These are phyloP conservation scores for Artibeus lituratus DNA, from an alignment of 2,797 vertebrate species.

Conservation along the genomic window DNA sequence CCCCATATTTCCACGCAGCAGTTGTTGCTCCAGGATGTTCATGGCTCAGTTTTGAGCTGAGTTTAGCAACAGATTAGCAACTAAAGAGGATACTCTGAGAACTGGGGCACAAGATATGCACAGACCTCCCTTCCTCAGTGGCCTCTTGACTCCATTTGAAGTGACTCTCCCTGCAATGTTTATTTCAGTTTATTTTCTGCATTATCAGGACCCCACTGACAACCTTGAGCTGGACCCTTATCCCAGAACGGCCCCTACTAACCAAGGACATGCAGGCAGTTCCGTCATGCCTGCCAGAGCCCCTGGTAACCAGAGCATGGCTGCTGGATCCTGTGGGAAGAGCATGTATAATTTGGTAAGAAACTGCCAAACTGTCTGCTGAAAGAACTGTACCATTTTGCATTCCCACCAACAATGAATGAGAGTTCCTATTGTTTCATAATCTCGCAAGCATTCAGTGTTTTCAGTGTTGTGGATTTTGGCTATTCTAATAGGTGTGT, in stretches of 20 bases:
- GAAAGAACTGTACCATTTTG: neutral
- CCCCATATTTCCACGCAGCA: neutral
- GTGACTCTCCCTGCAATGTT: neutral
- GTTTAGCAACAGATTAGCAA: neutral
- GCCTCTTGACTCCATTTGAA: neutral
- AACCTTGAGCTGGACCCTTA: neutral
- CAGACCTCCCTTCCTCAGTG: neutral
- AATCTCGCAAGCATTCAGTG: neutral
- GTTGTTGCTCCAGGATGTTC: neutral
- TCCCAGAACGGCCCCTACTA: neutral
- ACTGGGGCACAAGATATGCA: neutral
- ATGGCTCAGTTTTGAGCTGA: neutral
- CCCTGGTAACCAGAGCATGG: neutral
- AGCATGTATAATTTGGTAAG: neutral
- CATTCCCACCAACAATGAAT: neutral
- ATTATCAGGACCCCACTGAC: neutral
- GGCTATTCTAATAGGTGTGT: neutral
- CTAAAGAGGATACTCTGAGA: neutral
- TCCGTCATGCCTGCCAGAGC: neutral
- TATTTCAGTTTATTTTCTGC: neutral
- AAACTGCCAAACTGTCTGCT: neutral
- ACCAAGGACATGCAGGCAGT: neutral
- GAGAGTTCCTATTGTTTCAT: neutral
- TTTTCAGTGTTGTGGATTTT: neutral
- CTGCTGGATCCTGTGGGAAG: neutral